Evolutionary conservation across 1,140 invertebrate genomes (phyloP).

Genomic region (Paraescarpia echinospica): DNA sequence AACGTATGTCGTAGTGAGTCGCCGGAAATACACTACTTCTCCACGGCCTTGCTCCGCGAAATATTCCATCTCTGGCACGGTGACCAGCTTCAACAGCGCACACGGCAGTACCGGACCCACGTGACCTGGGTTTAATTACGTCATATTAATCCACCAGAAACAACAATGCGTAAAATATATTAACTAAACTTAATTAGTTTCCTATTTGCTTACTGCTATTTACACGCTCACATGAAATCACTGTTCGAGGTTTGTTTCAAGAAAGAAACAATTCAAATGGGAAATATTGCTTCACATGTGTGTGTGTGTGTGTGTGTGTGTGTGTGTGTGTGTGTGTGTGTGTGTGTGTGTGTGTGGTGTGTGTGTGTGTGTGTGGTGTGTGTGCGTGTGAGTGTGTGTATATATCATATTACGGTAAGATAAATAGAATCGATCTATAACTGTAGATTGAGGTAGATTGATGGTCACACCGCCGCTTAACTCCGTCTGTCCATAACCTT

Average conservation of each 20-base stretch:
- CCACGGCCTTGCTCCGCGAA: conserved; percentile 66
- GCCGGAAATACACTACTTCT: conserved; percentile 45
- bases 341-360: conserved; percentile 24
- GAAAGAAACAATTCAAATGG: too few species aligned
- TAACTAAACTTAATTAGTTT: too few species aligned
- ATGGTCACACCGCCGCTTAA: conserved; percentile 90
- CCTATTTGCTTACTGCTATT: too few species aligned
- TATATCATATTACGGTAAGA: too few species aligned
- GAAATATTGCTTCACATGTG: too few species aligned
- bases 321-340: conserved; percentile 28
- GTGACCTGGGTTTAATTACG: conserved; percentile 62
- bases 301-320: conserved; percentile 27
- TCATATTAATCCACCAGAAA: conserved; percentile 11
- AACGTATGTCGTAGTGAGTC: background rate
- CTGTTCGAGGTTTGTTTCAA: too few species aligned
- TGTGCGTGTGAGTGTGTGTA: conserved; percentile 1
- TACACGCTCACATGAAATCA: too few species aligned
- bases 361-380: conserved; percentile 15
- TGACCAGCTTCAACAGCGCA: conserved; percentile 88
- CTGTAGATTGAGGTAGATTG: conserved; percentile 81
- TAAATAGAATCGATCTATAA: background rate
- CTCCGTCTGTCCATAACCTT: conserved; percentile 98
- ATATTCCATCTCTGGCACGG: conserved; percentile 98
- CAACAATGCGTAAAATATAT: background rate
- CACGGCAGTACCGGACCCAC: conserved; percentile 92